A percentile compares a stretch with the other conserved stretches of the same genome.
Evolutionary conservation across 2,888 invertebrate species (phyloP).

Genomic region (Eupithecia vulgata): DNA sequence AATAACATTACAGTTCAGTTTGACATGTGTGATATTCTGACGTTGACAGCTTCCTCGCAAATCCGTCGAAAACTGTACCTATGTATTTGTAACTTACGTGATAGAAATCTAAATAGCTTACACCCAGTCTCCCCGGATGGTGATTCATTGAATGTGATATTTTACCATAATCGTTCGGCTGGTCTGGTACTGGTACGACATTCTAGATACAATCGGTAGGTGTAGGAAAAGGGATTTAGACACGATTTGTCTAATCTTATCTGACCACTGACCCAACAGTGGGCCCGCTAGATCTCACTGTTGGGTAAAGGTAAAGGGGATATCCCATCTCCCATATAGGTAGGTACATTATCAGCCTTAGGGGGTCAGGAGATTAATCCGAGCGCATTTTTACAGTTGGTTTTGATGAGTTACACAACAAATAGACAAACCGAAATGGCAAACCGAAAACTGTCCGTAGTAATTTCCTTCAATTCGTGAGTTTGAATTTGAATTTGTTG

Average conservation of each 20-base stretch:
- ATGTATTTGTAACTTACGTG: too few relatives aligned
- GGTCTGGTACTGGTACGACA: neutral
- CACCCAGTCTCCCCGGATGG: too few relatives aligned
- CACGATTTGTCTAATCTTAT: neutral
- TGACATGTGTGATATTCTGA: too few relatives aligned
- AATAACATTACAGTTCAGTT: too few relatives aligned
- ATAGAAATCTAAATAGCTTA: too few relatives aligned
- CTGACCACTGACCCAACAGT: neutral
- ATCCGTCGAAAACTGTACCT: too few relatives aligned
- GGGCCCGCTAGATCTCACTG: neutral
- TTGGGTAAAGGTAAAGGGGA: neutral
- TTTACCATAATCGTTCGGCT: too few relatives aligned
- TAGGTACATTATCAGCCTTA: neutral
- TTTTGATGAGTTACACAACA: neutral
- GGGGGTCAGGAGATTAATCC: neutral
- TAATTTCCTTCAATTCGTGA: neutral
- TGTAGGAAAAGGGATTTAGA: neutral
- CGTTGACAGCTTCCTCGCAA: too few relatives aligned
- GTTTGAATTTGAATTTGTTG: constrained; percentile 15
- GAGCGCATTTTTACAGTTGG: neutral
- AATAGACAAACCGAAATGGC: neutral
- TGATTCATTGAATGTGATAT: too few relatives aligned
- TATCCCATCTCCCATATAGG: neutral
- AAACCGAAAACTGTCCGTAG: neutral
- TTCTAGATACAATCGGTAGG: neutral